Conservation (phyloP, 2,797 vertebrate species). For the Girardinus metallicus region DNA sequence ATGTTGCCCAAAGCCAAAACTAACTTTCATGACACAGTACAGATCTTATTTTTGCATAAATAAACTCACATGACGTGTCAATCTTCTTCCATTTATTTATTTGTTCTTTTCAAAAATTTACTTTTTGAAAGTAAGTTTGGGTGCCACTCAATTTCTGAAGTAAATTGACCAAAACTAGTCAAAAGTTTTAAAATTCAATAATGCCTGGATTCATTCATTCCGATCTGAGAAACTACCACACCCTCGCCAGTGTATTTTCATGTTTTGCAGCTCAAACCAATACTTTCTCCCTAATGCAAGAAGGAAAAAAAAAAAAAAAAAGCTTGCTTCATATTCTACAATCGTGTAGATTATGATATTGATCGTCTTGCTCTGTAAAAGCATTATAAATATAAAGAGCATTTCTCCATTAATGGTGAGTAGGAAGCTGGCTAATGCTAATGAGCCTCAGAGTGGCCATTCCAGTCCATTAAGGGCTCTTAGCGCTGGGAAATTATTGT, state of each 20-base stretch:
- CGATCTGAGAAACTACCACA: slow-evolving; percentile 58
- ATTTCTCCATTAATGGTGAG: slow-evolving; percentile 80
- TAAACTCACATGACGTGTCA: neutral
- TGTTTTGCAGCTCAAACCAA: slow-evolving; percentile 79
- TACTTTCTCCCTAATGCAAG: slow-evolving; percentile 74
- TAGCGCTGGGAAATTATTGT: slow-evolving; percentile 81
- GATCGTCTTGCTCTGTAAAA: slow-evolving; percentile 78
- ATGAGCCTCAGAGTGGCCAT: slow-evolving; percentile 83
- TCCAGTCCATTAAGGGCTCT: slow-evolving; percentile 83
- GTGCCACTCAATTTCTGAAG: neutral
- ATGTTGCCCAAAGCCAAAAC: slow-evolving; percentile 11
- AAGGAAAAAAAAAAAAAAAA: slow-evolving; percentile 65
- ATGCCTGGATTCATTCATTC: slow-evolving; percentile 43
- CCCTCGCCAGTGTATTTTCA: slow-evolving; percentile 73
- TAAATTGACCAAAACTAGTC: neutral
- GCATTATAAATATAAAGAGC: slow-evolving; percentile 84
- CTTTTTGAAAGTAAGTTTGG: neutral
- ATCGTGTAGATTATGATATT: slow-evolving; percentile 81
- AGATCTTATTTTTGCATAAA: slow-evolving; percentile 8
- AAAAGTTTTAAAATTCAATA: slow-evolving; percentile 33
- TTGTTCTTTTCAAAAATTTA: neutral
- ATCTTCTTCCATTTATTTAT: neutral
- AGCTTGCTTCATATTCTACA: slow-evolving; percentile 80
- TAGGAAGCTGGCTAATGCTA: slow-evolving; percentile 83
- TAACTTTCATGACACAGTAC: neutral